These are phyloP conservation scores for Euwallacea fornicatus DNA, from an alignment of 1,140 invertebrate genomes.

Conservation along the genomic window DNA sequence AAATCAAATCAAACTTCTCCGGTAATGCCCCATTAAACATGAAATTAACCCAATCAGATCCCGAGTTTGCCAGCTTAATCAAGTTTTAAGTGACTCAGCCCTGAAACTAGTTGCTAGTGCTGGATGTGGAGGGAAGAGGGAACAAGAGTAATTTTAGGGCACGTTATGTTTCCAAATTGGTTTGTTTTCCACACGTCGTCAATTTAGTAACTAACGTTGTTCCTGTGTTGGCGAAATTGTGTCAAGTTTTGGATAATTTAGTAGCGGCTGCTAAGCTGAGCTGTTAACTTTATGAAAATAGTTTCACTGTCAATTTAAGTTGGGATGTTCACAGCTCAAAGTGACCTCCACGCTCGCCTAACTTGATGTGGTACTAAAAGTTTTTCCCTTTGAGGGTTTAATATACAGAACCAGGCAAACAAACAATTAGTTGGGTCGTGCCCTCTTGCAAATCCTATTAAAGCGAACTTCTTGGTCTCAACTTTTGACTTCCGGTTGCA, in stretches of 20 bases:
- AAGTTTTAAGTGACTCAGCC: slow-evolving; percentile 1
- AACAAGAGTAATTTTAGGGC: slow-evolving; percentile 2
- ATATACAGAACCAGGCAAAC: too few relatives aligned
- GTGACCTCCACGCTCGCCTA: too few relatives aligned
- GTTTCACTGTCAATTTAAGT: not conserved
- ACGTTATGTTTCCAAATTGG: slow-evolving; percentile 8
- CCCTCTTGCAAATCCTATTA: too few relatives aligned
- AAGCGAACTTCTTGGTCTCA: too few relatives aligned
- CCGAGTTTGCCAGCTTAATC: not conserved
- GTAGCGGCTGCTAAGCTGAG: too few relatives aligned
- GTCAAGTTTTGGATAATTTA: too few relatives aligned
- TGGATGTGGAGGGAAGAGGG: not conserved
- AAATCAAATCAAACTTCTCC: not conserved
- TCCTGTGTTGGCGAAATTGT: too few relatives aligned
- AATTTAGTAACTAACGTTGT: not conserved
- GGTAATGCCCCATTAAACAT: not conserved
- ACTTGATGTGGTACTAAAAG: too few relatives aligned
- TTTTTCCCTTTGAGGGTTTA: too few relatives aligned
- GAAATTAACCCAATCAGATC: not conserved
- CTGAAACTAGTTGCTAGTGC: not conserved
- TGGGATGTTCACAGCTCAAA: not conserved
- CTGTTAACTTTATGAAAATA: too few relatives aligned
- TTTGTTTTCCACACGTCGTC: slow-evolving; percentile 4
- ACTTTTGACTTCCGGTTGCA: too few relatives aligned
- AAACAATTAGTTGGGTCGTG: too few relatives aligned